Conservation (phyloP, 2,888 invertebrate species). For the Hipparchia semele region DNA sequence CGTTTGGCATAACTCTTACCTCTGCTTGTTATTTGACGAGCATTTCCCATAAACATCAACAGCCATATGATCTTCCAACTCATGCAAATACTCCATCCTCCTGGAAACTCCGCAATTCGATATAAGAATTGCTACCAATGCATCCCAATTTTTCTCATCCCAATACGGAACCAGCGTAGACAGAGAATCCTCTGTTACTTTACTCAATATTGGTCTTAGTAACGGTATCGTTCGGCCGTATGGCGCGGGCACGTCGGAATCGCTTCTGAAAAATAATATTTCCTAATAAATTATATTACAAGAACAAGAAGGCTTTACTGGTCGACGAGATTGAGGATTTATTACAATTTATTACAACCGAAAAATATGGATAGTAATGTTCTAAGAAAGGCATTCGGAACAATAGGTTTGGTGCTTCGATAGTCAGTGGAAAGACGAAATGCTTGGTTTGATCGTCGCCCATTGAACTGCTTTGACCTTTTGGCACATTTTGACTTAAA, state of each 20-base stretch:
- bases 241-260: conserved; percentile 86
- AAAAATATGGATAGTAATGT: background rate
- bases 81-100: conserved; percentile 79
- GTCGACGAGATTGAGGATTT: conserved; percentile 22
- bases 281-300: conserved; percentile 30
- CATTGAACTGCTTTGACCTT: too few species aligned
- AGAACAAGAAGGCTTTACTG: conserved; percentile 23
- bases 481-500: too few species aligned
- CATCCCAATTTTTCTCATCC: conserved; percentile 70
- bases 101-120: conserved; percentile 81
- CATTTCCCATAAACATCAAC: conserved; percentile 84
- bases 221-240: conserved; percentile 83
- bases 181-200: conserved; percentile 41
- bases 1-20: conserved; percentile 38
- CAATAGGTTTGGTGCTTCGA: background rate
- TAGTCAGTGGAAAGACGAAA: too few species aligned
- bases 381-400: background rate
- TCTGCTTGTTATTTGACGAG: conserved; percentile 55
- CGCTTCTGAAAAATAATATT: conserved; percentile 72
- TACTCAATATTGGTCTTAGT: conserved; percentile 38
- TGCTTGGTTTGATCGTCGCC: too few species aligned
- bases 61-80: conserved; percentile 82
- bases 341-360: conserved; percentile 15
- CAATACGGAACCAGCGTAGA: conserved; percentile 59
- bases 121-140: conserved; percentile 79